Conservation (phyloP, 2,113 vertebrate genomes). For the Lasiurus borealis region DNA sequence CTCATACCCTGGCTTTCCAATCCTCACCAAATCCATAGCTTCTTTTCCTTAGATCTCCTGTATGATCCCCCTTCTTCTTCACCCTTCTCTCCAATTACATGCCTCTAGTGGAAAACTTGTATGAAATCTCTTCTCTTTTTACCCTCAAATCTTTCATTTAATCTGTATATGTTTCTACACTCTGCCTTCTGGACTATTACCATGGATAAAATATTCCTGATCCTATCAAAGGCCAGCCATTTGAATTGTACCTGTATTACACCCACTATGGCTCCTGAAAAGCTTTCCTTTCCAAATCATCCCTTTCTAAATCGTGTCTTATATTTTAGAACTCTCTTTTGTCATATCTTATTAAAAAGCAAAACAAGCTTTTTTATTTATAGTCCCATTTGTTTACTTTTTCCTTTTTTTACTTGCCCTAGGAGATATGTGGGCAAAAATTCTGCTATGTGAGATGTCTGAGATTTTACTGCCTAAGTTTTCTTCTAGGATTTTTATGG, state of each 20-base stretch:
- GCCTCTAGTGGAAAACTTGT: not conserved
- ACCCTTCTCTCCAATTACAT: not conserved
- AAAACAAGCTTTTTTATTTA: too few species aligned
- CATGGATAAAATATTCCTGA: not conserved
- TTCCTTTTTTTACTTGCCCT: too few species aligned
- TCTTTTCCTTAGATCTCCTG: not conserved
- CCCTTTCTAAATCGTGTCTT: not conserved
- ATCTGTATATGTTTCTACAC: not conserved
- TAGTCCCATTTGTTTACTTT: too few species aligned
- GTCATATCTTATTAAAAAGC: not conserved
- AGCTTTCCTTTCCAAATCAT: not conserved
- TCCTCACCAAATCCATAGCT: fast-evolving
- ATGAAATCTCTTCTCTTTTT: not conserved
- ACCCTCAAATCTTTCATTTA: not conserved
- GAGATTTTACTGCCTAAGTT: too few species aligned
- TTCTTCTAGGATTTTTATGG: too few species aligned
- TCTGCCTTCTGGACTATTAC: not conserved
- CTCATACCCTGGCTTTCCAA: not conserved
- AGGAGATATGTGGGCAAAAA: too few species aligned
- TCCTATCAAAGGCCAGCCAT: not conserved
- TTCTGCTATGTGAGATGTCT: too few species aligned
- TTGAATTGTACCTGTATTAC: not conserved
- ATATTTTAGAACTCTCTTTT: not conserved
- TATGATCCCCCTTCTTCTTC: not conserved
- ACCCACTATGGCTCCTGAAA: not conserved